These are phyloP conservation scores for Melitaea cinxia DNA, from an alignment of 1,140 invertebrate genomes.

Conservation along the genomic window DNA sequence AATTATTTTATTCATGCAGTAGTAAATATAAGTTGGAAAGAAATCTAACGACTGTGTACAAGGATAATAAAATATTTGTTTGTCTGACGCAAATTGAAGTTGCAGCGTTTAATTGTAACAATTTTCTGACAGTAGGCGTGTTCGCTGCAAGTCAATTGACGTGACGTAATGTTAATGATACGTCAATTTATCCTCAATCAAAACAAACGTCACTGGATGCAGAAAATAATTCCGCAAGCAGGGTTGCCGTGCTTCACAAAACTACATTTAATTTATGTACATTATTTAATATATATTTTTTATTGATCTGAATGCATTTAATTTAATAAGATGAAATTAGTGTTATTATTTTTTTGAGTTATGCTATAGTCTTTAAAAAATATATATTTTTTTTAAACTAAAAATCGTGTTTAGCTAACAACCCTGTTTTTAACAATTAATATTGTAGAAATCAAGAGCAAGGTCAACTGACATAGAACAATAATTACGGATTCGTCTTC, in stretches of 20 bases:
- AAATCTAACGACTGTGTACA: neutral
- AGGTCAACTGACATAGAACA: conserved; percentile 20
- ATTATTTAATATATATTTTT: no score
- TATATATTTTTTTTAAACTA: no score
- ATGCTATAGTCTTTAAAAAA: no score
- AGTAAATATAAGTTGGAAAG: neutral
- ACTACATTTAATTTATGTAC: no score
- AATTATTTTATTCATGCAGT: neutral
- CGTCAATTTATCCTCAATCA: conserved; percentile 26
- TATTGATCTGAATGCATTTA: no score
- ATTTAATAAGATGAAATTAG: no score
- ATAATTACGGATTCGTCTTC: conserved; percentile 16
- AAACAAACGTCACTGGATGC: conserved; percentile 28
- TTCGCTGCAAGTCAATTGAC: conserved; percentile 10
- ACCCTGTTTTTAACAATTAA: conserved; percentile 6
- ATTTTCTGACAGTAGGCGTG: conserved; percentile 4
- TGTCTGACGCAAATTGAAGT: neutral
- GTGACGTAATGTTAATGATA: conserved; percentile 17
- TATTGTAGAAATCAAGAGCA: conserved; percentile 35
- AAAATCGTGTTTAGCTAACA: no score
- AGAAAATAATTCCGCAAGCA: conserved; percentile 9
- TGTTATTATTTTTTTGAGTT: no score
- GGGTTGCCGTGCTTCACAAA: neutral
- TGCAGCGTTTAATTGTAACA: neutral
- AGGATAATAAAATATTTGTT: neutral